Base-by-base conservation (phyloP, 2,113 vertebrate genomes). In the Thermophis baileyi region DNA sequence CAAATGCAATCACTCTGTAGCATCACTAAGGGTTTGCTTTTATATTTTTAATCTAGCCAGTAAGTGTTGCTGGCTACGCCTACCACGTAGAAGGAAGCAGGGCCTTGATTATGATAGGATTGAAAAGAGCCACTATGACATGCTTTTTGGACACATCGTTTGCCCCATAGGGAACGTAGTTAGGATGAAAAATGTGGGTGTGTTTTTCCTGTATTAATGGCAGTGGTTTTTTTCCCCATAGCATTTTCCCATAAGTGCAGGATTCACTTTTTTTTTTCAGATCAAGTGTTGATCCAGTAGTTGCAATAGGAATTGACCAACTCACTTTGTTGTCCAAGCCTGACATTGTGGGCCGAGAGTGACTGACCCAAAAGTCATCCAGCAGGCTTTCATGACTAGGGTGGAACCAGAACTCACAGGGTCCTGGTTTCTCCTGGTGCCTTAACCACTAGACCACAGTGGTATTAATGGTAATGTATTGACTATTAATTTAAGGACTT, bases 41-140 rank as follows among this genome's bases (percentile, higher is more conserved):
- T 87, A n/a, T 24, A 50, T 81, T 90, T 93, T 92, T 53, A 44
- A 94, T 95, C 91, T 94, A 87, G 88, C 88, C 86, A 69, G 54
- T 94, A 93, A n/a, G 88, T 44, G 87, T 86, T 74, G 89, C 74
- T 95, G 94, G 89, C 94, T 95, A 95, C 95, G 94, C 96, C 94
- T 95, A 88, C 51, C 93, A 93, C 89, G 90, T 95, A 94, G 94
- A 44, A 92, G 94, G 30, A 93, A 96, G 92, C 1, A 2, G 46
- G 86, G 81, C 95, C 94, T 30, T 95, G 2, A 95, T 94, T 89
- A 81, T 91, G 69, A 81, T 54, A 18, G 35, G 55, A 91, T 94
- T 85, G 92, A 85, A 94, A 87, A 6, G 49, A 55, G 1, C 1
- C 57, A 85, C 91, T 74, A 63, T 86, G 50, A 89, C 88, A 88